Base-by-base conservation (phyloP, 2,888 invertebrate genomes). In the Drosophila fulvimacula region DNA sequence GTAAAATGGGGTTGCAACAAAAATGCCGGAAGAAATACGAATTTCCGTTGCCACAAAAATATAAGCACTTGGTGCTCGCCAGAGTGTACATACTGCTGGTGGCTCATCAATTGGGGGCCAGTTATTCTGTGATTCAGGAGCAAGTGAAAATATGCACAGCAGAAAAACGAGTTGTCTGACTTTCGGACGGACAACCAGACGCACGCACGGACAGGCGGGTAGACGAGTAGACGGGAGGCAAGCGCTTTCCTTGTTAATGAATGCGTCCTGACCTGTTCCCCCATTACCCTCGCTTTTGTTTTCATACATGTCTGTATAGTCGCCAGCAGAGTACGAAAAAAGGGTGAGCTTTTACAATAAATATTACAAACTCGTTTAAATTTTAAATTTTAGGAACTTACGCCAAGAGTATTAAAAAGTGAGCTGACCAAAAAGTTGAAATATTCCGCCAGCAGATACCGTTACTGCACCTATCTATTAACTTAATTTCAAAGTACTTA, bases 21-120 rank as follows among this genome's bases (percentile, higher is more conserved):
- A 86, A 82, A 79, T 48, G 61, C 81, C 79, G 86, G 82, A 89
- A 85, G 83, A 79, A 74, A 86, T 84, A 82, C 89, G 89, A 87
- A 90, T 89, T 90, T 90, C 82, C 82, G 72, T 67, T 90, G 90
- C 85, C 91, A 90, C 79, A 88, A 79, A 84, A 87, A 81, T 82
- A 78, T 82, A 87, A 90, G 88, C 87, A 84, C 81, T 91, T 85
- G 84, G 79, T 79, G 80, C 81, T 87, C 82, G 78, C 87, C 82
- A 75, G 56, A 34, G 34, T 38, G 27, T 17, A 5, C 10, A 30
- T 30, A 30, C 38, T 19, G 41, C 17, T 38, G 24, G 19, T 15
- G 39, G 55, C 7, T 48, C 36, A 36, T 21, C 34, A 36, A 51
- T 36, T 51, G 36, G 4, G 49, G 32, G 30, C 19, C 30, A 34